Conservation (phyloP, 2,797 vertebrate genomes). For the Clarias laeviceps region DNA sequence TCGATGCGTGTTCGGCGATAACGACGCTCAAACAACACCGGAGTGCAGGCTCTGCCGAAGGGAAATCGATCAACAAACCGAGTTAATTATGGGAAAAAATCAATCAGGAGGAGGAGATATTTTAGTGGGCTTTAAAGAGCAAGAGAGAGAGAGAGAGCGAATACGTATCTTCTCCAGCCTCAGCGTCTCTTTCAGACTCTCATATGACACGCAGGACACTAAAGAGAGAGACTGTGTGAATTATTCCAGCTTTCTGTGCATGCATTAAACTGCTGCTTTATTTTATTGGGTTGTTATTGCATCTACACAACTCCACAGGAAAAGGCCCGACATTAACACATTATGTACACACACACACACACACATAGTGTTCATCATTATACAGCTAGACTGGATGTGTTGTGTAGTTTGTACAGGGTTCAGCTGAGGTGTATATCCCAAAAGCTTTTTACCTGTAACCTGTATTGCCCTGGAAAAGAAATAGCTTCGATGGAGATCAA, state of each 20-base stretch:
- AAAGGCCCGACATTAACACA: neutral
- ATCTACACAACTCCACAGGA: neutral
- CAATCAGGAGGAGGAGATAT: conserved; percentile 81
- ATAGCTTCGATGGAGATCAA: neutral
- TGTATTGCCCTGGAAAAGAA: neutral
- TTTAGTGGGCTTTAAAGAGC: conserved; percentile 61
- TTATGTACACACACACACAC: neutral
- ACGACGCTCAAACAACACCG: conserved; percentile 66
- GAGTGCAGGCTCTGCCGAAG: conserved; percentile 68
- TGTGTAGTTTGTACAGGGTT: neutral
- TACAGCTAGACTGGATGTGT: neutral
- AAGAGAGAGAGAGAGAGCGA: conserved; percentile 12
- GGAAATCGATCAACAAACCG: conserved; percentile 82
- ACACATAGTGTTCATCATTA: neutral
- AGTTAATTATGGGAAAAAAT: conserved; percentile 85
- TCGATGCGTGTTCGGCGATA: conserved; percentile 73
- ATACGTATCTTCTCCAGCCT: conserved; percentile 6
- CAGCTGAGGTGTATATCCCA: neutral
- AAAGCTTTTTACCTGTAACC: neutral
- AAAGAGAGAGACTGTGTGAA: neutral
- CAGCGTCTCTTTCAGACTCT: neutral
- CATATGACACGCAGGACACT: neutral
- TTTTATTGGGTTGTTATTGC: neutral
- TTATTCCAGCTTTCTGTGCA: neutral
- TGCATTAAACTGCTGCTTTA: neutral